Conservation (phyloP, 1,140 invertebrate species). For the Rhyzopertha dominica region DNA sequence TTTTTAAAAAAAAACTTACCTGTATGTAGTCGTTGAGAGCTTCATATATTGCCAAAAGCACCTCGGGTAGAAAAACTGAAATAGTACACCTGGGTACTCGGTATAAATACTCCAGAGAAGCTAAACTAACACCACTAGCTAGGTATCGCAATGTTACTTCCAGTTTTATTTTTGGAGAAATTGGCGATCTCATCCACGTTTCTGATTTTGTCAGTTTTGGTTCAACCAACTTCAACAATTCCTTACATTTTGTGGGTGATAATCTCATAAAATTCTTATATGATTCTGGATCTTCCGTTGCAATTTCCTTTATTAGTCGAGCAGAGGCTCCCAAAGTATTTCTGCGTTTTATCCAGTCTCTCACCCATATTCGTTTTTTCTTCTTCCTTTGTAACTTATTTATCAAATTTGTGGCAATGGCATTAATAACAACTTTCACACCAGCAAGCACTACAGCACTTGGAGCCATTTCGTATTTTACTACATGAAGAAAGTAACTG, state of each 20-base stretch:
- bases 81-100: conserved; percentile 1
- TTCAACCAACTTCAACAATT: conserved; percentile 8
- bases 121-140: conserved; percentile 12
- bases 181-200: conserved; percentile 10
- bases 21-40: too few relatives aligned
- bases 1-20: too few relatives aligned
- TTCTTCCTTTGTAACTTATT: background rate
- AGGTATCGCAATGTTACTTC: conserved; percentile 14
- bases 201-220: conserved; percentile 11
- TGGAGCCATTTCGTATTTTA: conserved; percentile 2
- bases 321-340: conserved; percentile 11
- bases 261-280: conserved; percentile 13
- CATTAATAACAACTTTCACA: conserved; percentile 1
- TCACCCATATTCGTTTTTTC: conserved; percentile 12
- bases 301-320: conserved; percentile 11
- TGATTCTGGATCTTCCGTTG: conserved; percentile 12
- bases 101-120: conserved; percentile 6
- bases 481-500: conserved; percentile 11
- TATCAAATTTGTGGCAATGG: conserved; percentile 4
- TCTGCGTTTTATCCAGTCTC: conserved; percentile 13
- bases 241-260: conserved; percentile 1
- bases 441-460: conserved; percentile 2
- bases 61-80: background rate
- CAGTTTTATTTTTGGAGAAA: conserved; percentile 11
- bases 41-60: background rate